Base-by-base conservation (phyloP, 1,140 invertebrate genomes). In the Asobara japonica region DNA sequence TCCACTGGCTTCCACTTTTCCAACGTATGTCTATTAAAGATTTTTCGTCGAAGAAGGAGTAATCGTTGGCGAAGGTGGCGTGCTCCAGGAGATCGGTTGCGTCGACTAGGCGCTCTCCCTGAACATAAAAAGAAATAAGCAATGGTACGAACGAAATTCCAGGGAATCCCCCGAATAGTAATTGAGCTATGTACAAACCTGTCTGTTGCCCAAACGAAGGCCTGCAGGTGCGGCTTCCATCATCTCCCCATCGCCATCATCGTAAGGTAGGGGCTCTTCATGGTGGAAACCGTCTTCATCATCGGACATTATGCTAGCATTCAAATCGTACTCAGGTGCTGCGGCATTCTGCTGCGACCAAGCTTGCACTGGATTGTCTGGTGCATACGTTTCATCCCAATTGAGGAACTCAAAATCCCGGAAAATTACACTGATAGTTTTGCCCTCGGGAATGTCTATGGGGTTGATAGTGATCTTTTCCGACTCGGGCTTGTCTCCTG, bases 1-100 rank as follows among this genome's bases (percentile, higher is more conserved):
- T 92, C 94, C 94, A 95, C 80, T 94, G 92, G 33, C 89, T 84
- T 27, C 93, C 93, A 0, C 94, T 93, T 36, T 91, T 93, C 94
- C 93, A 95, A 38, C 92, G 91, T 69, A 88, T 87, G 41, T 85
- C 81, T n/a, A n/a, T n/a, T 13, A 92, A 22, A 3, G 18, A 10
- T 7, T 56, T 56, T 10, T 56, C 88, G 65, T 89, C 86, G 64
- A 91, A 86, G 83, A 92, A 94, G 0, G 93, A 93, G 84, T 94
- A 95, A 79, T 95, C 93, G 77, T 77, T 27, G 20, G 13, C 51
- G 4, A 18, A 25, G 1, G 51, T 7, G 7, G 13, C 22, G 3
- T 22, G 20, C 0, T 18, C 51, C 8, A 56, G 11, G 7, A 27
- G 22, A 5, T 56, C 51, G 10, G 22, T 22, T 0, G 10, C 18